Conservation (phyloP, 2,113 vertebrate species). For the Delphinus delphis region DNA sequence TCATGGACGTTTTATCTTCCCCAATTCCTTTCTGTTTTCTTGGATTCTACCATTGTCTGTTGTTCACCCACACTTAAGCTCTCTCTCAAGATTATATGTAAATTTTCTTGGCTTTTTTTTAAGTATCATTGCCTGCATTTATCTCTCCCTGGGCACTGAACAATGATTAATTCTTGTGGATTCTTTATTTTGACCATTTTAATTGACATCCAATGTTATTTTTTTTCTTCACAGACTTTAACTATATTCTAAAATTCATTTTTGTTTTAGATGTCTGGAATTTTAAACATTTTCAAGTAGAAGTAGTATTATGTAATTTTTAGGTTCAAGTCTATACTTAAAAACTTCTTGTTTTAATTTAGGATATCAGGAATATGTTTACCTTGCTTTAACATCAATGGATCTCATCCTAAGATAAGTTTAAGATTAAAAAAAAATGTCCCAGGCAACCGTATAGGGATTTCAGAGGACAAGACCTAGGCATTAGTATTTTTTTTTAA, state of each 20-base stretch:
- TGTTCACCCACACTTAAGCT: neutral
- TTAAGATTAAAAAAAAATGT: neutral
- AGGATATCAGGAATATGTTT: neutral
- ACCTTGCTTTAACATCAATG: neutral
- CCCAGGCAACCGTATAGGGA: neutral
- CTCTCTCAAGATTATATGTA: neutral
- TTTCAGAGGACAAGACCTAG: neutral
- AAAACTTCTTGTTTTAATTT: constrained; percentile 32
- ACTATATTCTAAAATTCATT: constrained; percentile 1
- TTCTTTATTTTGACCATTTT: constrained; percentile 21
- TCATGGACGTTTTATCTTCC: neutral
- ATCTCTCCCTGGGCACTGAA: neutral
- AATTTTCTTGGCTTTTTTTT: neutral
- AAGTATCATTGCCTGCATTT: neutral
- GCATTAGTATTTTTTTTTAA: neutral
- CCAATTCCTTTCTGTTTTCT: neutral
- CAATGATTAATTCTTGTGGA: neutral
- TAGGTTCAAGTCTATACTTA: neutral
- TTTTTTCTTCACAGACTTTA: neutral
- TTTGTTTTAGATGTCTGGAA: constrained; percentile 41
- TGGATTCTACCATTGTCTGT: neutral
- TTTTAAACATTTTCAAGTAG: constrained; percentile 22
- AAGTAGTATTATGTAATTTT: neutral
- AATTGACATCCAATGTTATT: neutral
- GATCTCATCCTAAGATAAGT: neutral